Percentiles rank a stretch among this genome's conserved stretches.
These are phyloP conservation scores for Ceratina australensis DNA, from an alignment of 1,140 invertebrate genomes.

Conservation along the genomic window DNA sequence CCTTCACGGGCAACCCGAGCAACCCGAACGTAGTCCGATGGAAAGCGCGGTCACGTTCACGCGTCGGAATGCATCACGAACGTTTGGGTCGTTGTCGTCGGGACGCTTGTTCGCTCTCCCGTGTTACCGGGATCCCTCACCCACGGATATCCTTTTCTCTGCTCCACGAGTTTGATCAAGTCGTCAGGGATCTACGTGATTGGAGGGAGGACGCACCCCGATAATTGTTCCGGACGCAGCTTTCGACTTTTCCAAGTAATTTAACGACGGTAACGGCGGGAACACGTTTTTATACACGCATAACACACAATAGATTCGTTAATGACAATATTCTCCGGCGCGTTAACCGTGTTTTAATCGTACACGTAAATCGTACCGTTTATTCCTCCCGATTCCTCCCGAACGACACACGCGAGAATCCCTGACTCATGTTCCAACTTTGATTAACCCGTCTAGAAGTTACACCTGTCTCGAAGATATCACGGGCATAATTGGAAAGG, in stretches of 20 bases:
- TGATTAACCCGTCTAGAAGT: conserved; percentile 36
- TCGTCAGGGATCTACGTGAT: not conserved
- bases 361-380: conserved; percentile 8
- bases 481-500: conserved; percentile 32
- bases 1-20: conserved; percentile 13
- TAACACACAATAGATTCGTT: too few species aligned
- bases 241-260: not conserved
- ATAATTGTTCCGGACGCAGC: not conserved
- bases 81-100: not conserved
- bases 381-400: not conserved
- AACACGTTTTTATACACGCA: too few species aligned
- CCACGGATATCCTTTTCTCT: conserved; percentile 25
- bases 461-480: conserved; percentile 13
- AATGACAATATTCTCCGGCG: too few species aligned
- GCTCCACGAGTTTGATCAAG: conserved; percentile 27
- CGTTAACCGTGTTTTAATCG: not conserved
- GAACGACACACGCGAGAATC: conserved; percentile 5
- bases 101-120: conserved; percentile 16
- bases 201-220: not conserved
- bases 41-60: conserved; percentile 16
- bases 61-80: conserved; percentile 22
- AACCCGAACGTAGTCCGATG: conserved; percentile 37
- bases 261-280: not conserved
- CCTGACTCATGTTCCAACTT: conserved; percentile 27
- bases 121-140: not conserved